Base-by-base conservation (phyloP, 2,888 invertebrate species). In the Epinotia ramella region DNA sequence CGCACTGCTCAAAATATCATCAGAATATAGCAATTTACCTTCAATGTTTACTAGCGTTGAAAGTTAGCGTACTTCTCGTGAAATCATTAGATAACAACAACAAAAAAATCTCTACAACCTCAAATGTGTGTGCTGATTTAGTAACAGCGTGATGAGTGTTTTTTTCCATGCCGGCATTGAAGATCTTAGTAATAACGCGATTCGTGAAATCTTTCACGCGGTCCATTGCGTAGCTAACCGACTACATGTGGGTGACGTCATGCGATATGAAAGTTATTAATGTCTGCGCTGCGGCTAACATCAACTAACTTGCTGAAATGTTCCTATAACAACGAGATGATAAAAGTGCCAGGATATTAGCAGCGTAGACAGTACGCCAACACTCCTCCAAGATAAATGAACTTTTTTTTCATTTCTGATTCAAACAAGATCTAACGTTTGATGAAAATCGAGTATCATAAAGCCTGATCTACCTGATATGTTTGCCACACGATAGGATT, bases 251-350 rank as follows among this genome's bases (percentile, higher is more conserved):
- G n/a, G 20, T 70, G 74, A 74, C 74, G 69, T 74, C 69, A 49
- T 33, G 69, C 68, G 62, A 73, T 67, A 70, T 69, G 74, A 74
- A 74, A 74, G 69, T 74, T 74, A 67, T 73, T 59, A 69, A 20
- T 63, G 73, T 57, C 69, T 24, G 40, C 53, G 56, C 33, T 33
- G 18, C 49, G 46, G 49, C 65, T 49, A 16, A 53, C 12, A 66
- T 28, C n/a, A 16, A 44, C 46, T 16, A 49, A 24, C 65, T 9
- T 16, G 5, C 20, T 46, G 20, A 24, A 65, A 65, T 44, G 6
- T 64, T 64, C 18, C 18, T 2, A 18, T n/a, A 44, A 28, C 9
- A 33, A 5, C 24, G 11, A 13, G 18, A 18, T 46, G 3, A 4
- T 46, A 18, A 63, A 44, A 44, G 44, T 20, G n/a, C 40, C 40